Conservation (phyloP, 2,888 invertebrate genomes). For the Spatulosminthurus flaviceps region DNA sequence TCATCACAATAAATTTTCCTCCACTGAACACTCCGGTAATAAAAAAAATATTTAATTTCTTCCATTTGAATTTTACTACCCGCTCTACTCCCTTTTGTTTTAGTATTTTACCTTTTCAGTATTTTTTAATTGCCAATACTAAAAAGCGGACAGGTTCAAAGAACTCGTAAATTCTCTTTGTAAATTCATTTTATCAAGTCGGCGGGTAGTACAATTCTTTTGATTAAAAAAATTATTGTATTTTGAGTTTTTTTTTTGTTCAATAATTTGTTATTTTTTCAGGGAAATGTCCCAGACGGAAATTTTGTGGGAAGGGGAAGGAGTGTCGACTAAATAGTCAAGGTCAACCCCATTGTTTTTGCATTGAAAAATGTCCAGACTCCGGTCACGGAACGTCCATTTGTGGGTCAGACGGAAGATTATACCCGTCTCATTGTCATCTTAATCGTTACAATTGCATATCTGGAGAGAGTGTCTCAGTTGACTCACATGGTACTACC, state of each 20-base stretch:
- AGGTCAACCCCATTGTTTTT: slow-evolving; percentile 59
- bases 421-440: slow-evolving; percentile 57
- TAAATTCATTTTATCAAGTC: no score
- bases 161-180: no score
- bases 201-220: no score
- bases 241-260: background rate
- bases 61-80: slow-evolving; percentile 11
- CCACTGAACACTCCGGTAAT: slow-evolving; percentile 43
- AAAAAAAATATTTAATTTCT: slow-evolving; percentile 8
- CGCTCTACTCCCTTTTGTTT: no score
- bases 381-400: slow-evolving; percentile 47
- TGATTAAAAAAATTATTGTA: background rate
- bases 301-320: slow-evolving; percentile 59
- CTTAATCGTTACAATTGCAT: slow-evolving; percentile 56
- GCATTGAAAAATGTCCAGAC: slow-evolving; percentile 58
- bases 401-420: slow-evolving; percentile 58
- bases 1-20: slow-evolving; percentile 43
- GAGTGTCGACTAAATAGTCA: slow-evolving; percentile 58
- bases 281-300: slow-evolving; percentile 48
- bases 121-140: no score
- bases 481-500: slow-evolving; percentile 25
- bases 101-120: no score
- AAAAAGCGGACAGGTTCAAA: no score
- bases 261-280: background rate
- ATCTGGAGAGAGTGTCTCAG: slow-evolving; percentile 42